Evolutionary conservation across 2,113 vertebrate species (phyloP).

Genomic region (Jacana jacana): DNA sequence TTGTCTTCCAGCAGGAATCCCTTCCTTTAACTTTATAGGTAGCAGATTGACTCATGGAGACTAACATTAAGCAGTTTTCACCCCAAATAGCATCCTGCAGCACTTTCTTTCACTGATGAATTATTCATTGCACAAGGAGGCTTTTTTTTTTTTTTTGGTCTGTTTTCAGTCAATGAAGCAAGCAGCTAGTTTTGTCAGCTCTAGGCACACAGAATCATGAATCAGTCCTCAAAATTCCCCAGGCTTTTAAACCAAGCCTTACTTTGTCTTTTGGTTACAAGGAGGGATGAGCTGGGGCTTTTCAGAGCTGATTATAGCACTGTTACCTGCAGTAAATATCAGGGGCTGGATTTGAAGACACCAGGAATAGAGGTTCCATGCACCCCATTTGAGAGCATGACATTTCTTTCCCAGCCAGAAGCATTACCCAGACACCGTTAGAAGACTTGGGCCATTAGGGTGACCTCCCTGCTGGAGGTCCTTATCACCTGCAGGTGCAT

Average conservation of each 20-base stretch:
- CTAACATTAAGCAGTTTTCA: neutral
- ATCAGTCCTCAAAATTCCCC: neutral
- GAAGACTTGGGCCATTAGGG: neutral
- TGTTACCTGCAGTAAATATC: neutral
- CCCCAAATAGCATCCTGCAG: neutral
- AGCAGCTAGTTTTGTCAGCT: neutral
- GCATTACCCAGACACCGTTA: neutral
- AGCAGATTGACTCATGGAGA: neutral
- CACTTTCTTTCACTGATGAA: neutral
- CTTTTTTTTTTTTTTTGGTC: neutral
- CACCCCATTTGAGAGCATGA: neutral
- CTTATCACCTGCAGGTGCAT: neutral
- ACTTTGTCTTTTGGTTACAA: neutral
- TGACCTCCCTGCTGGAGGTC: fast-evolving
- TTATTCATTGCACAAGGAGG: neutral
- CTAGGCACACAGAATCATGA: neutral
- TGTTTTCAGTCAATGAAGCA: neutral
- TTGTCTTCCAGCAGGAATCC: neutral
- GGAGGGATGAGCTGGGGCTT: neutral
- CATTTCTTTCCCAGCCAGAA: neutral
- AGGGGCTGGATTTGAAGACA: neutral
- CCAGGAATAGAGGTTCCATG: neutral
- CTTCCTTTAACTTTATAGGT: neutral
- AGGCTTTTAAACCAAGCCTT: neutral
- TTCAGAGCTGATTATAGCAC: neutral